Conservation (phyloP, 2,888 invertebrate species). For the Pristionchus mayeri region DNA sequence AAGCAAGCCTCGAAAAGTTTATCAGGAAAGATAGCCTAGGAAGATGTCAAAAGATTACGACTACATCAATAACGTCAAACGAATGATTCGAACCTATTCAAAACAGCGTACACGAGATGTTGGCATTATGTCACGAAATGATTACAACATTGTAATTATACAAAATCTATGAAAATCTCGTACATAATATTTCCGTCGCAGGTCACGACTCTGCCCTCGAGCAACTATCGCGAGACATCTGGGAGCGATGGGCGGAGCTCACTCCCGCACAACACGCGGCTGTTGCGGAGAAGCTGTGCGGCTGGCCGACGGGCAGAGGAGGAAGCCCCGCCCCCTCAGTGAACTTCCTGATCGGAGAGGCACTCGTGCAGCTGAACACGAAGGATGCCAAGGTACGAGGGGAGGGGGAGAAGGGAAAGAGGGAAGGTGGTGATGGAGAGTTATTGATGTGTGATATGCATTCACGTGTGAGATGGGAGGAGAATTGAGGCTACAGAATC, state of each 20-base stretch:
- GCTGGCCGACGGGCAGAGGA: constrained; percentile 56
- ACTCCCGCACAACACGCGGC: constrained; percentile 52
- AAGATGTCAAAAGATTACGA: no score
- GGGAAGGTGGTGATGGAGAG: not conserved
- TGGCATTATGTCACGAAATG: no score
- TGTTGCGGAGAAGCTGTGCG: constrained; percentile 52
- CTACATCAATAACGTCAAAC: no score
- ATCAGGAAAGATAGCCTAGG: no score
- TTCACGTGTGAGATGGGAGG: not conserved
- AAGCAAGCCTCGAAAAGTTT: no score
- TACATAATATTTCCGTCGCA: constrained; percentile 8
- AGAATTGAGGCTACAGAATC: not conserved
- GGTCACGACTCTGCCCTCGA: constrained; percentile 60
- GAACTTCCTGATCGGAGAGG: constrained; percentile 75
- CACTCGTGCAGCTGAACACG: constrained; percentile 68
- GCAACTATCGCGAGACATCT: constrained; percentile 61
- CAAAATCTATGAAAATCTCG: not conserved
- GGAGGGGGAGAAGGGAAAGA: not conserved
- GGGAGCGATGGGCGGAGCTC: constrained; percentile 64
- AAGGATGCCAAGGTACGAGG: constrained; percentile 41
- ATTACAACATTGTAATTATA: no score
- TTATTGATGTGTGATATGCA: not conserved
- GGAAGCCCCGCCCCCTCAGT: constrained; percentile 43
- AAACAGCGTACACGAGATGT: no score
- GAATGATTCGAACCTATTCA: no score